Evolutionary conservation across 2,113 vertebrate genomes (phyloP).

Genomic region (Rana temporaria): DNA sequence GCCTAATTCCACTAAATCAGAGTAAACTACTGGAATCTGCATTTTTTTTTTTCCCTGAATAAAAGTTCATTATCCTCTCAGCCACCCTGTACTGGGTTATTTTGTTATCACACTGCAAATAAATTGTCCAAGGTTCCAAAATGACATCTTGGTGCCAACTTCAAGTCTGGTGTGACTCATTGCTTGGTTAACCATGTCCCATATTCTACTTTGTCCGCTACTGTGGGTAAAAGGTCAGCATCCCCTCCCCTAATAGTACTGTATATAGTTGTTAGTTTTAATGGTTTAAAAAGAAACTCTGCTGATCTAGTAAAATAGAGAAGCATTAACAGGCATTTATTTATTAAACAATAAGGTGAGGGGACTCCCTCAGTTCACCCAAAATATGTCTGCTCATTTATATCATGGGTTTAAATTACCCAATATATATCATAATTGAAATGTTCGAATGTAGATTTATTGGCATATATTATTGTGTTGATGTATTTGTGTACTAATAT

Average conservation of each 20-base stretch:
- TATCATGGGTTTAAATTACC: no score
- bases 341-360: no score
- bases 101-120: constrained; percentile 29
- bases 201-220: not conserved
- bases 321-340: no score
- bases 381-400: no score
- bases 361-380: no score
- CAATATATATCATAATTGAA: no score
- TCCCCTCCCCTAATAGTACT: not conserved
- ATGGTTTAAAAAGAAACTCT: no score
- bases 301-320: no score
- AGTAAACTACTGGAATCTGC: not conserved
- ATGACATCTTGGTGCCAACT: constrained; percentile 2
- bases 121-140: not conserved
- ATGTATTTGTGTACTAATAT: no score
- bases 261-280: not conserved
- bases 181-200: constrained; percentile 5
- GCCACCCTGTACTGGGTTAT: not conserved
- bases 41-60: not conserved
- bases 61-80: constrained; percentile 15
- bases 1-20: not conserved
- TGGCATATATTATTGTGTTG: no score
- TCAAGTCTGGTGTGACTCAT: not conserved
- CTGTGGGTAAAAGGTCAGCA: constrained; percentile 10
- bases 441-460: no score